phyloP scores from a whole-genome alignment of 2,113 vertebrate genomes.

The Nesoenas mayeri region DNA sequence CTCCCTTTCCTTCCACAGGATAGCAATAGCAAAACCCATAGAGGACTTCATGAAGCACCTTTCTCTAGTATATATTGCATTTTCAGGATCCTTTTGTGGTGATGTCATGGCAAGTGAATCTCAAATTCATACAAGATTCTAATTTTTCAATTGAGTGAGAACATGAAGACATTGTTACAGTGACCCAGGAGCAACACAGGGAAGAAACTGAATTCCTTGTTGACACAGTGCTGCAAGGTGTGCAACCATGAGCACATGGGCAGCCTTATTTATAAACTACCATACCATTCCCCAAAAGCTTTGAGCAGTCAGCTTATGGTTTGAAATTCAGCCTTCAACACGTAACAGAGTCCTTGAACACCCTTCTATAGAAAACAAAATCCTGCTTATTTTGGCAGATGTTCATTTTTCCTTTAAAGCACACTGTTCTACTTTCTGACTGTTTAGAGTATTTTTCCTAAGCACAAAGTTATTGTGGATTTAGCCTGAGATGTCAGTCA shows the following conservation, averaged over 20 bases:
- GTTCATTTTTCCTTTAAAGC: slow-evolving; percentile 27
- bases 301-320: not conserved
- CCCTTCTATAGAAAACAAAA: slow-evolving; percentile 48
- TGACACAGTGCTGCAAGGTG: not conserved
- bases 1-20: not conserved
- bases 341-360: slow-evolving; percentile 22
- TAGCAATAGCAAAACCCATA: not conserved
- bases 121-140: not conserved
- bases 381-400: slow-evolving; percentile 58
- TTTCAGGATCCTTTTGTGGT: not conserved
- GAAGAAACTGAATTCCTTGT: not conserved
- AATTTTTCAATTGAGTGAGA: not conserved
- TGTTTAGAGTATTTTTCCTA: slow-evolving; percentile 25
- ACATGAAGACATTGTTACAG: not conserved
- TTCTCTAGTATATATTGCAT: not conserved
- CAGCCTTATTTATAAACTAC: not conserved
- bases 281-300: not conserved
- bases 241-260: not conserved
- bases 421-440: not conserved
- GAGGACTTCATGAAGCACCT: not conserved
- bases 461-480: slow-evolving; percentile 19
- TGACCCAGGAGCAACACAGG: not conserved
- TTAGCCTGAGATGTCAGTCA: slow-evolving; percentile 47
- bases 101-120: not conserved
- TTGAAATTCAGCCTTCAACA: slow-evolving; percentile 35